A percentile compares a stretch with the other conserved stretches of the same genome.
These are phyloP conservation scores for Halcyon leucocephala DNA, from an alignment of 2,797 vertebrate genomes.

Conservation along the genomic window DNA sequence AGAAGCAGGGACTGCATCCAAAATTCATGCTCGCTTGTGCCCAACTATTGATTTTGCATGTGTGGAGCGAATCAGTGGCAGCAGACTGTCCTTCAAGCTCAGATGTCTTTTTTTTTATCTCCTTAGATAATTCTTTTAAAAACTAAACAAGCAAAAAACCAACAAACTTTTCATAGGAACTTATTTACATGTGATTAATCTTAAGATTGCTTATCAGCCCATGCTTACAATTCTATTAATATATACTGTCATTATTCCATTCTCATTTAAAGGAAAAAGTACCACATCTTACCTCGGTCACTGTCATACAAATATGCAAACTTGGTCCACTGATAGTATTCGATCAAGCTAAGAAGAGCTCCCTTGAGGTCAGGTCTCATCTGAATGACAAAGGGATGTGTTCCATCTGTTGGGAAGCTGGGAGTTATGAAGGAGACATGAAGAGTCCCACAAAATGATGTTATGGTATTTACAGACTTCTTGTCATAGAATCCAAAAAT, in stretches of 20 bases:
- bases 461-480: constrained; percentile 99
- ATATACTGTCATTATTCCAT: not conserved
- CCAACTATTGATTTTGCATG: not conserved
- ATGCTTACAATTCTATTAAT: not conserved
- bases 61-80: not conserved
- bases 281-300: constrained; percentile 88
- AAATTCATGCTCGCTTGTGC: not conserved
- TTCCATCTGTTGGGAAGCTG: constrained; percentile 96
- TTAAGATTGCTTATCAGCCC: not conserved
- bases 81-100: not conserved
- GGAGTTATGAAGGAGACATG: constrained; percentile 99
- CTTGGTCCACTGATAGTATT: constrained; percentile 99
- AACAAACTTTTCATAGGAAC: not conserved
- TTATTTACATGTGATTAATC: not conserved
- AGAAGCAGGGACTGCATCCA: not conserved
- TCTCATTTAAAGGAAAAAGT: not conserved
- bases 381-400: constrained; percentile 97
- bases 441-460: constrained; percentile 96
- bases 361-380: constrained; percentile 99
- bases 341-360: constrained; percentile 96
- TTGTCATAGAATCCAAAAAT: constrained; percentile 99
- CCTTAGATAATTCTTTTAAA: not conserved
- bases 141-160: too few species aligned
- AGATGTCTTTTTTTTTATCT: not conserved
- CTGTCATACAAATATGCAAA: constrained; percentile 99